Base-by-base conservation (phyloP, 1,140 invertebrate species). In the Lutraria rhynchaena region DNA sequence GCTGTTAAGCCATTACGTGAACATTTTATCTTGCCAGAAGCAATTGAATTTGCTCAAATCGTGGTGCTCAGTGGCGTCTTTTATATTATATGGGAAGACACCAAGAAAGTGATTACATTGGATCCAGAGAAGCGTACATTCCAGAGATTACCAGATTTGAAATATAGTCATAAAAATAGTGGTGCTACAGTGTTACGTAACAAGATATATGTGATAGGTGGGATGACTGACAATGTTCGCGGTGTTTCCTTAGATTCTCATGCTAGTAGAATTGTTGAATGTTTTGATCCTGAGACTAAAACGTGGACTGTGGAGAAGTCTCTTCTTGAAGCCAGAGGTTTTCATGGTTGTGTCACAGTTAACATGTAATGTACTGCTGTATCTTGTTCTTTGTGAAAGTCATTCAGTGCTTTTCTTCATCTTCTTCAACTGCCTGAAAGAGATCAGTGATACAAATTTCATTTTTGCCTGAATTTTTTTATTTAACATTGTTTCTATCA, bases 101-200 rank as follows among this genome's bases (percentile, higher is more conserved):
- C 85, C 0, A 89, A 89, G 60, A 91, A 91, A 82, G 80, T 92
- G 78, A 90, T 92, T 74, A 89, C 90, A 19, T 83, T 92, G 7
- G 89, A 91, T 77, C 90, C 90, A 27, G 83, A 88, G 46, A 91
- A 89, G 83, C 80, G 89, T 65, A 91, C 89, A 71, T 92, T 92
- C 85, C 85, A 89, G 29, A 82, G 82, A 51, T 84, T 92, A 19
- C 85, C 89, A 4, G 87, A 89, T 33, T 78, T 89, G 77, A 63
- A 86, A 29, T 86, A 87, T 83, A 67, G 78, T 37, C 89, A 89
- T 51, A 86, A 87, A 53, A 85, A 89, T 46, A 87, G 90, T 82
- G 89, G 96, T 60, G 96, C 97, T 46, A 95, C 96, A 35, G 96
- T 96, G 53, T 95, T 96, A 13, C 95, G 97, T 89, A 95, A 95